Evolutionary conservation across 1,140 invertebrate species (phyloP), one percentile per base, ranked within the genome.

Genomic region (Cryptotermes secundus): DNA sequence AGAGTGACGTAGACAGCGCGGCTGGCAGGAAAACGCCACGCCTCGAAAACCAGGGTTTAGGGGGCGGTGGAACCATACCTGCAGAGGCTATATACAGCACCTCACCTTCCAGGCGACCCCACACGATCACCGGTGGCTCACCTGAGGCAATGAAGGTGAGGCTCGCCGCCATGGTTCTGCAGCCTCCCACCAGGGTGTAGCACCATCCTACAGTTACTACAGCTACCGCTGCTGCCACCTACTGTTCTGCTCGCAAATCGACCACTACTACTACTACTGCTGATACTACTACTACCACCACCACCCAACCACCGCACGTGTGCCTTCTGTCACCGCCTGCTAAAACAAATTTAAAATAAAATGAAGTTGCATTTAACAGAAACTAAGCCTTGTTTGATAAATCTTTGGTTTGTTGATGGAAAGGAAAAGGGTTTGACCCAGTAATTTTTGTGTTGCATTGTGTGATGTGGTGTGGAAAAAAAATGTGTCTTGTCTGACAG

Each of bases 91-190:
- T 83, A 36, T 84, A 84, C 84, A 49, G 36, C 31, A 81, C 72
- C 81, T 85, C 83, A 65, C 89, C 84, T 14, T 53, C 81, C 72
- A 86, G 86, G 83, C 85, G 84, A 42, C 87, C 85, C 36, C 79
- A 88, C 88, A 89, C 86, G 84, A 88, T 87, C 84, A 87, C 86
- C 83, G 86, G 87, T 36, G 89, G 89, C 86, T 93, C 92, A 87
- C 93, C 93, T 49, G 94, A 92, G 88, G 94, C 94, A 89, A 94
- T 95, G 93, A 94, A 95, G 93, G 94, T 95, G 91, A 94, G 94
- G 90, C 93, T 94, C 88, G 94, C 94, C 88, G 93, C 94, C 88
- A 94, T 95, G 91, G 93, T 95, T 89, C 93, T 95, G 89, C 94
- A 95, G 91, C 93, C 94, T 86, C 94, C 94, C 89, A 95, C 94